Conservation (phyloP, 2,888 invertebrate species). For the Callimorpha dominula region DNA sequence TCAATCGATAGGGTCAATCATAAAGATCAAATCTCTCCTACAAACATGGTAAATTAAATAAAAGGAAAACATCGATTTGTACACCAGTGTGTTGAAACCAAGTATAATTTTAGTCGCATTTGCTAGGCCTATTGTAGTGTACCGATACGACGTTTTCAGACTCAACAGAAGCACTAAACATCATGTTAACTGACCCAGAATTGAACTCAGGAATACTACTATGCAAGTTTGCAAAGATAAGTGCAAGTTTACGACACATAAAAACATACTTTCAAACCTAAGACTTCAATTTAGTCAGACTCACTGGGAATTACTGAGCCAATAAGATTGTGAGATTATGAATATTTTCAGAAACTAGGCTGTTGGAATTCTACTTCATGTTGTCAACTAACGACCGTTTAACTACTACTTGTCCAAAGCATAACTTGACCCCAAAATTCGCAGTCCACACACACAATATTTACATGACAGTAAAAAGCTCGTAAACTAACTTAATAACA, state of each 20-base stretch:
- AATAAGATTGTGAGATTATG: not conserved
- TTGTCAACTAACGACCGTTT: slow-evolving; percentile 6
- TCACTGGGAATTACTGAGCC: not conserved
- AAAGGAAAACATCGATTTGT: too few species aligned
- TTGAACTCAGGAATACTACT: not conserved
- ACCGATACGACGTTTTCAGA: not conserved
- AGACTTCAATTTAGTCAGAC: not conserved
- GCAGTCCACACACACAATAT: slow-evolving; percentile 17
- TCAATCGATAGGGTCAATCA: too few species aligned
- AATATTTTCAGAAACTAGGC: not conserved
- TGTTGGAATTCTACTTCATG: not conserved
- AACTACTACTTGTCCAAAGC: slow-evolving; percentile 1
- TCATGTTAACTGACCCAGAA: not conserved
- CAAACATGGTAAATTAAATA: too few species aligned
- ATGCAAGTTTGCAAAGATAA: not conserved
- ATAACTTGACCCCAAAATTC: slow-evolving; percentile 13
- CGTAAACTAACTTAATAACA: slow-evolving; percentile 49
- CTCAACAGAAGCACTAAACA: not conserved
- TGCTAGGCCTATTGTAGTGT: too few species aligned
- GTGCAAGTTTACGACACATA: not conserved
- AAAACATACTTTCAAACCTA: not conserved
- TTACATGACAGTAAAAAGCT: slow-evolving; percentile 46
- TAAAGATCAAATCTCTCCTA: too few species aligned
- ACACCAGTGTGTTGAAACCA: too few species aligned
- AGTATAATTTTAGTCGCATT: too few species aligned